Conservation (phyloP, 2,888 invertebrate species). For the Nomada goodeniana region DNA sequence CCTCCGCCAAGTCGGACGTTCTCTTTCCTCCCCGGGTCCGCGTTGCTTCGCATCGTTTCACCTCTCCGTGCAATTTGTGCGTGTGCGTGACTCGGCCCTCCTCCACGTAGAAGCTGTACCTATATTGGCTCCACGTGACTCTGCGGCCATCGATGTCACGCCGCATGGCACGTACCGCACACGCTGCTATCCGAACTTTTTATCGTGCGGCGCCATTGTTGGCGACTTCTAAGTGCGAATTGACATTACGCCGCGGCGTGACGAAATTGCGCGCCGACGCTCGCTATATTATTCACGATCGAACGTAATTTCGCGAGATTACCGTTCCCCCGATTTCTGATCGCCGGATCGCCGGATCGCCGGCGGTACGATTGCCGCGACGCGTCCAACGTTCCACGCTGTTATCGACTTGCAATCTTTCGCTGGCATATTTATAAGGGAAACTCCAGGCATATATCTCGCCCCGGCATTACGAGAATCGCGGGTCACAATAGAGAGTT, state of each 20-base stretch:
- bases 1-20: conserved; percentile 6
- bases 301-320: conserved; percentile 11
- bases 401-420: not conserved
- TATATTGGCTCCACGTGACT: conserved; percentile 68
- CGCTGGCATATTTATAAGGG: not conserved
- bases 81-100: conserved; percentile 28
- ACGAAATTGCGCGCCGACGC: conserved; percentile 28
- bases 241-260: not conserved
- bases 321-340: not conserved
- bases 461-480: not conserved
- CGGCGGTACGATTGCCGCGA: too few relatives aligned
- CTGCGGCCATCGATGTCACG: conserved; percentile 75
- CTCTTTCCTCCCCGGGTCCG: conserved; percentile 4
- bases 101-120: conserved; percentile 41
- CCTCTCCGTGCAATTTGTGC: conserved; percentile 6
- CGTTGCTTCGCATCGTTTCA: not conserved
- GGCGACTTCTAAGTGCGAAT: conserved; percentile 15
- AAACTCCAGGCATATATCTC: not conserved
- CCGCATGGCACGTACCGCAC: conserved; percentile 74
- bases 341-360: not conserved
- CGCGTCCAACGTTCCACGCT: too few relatives aligned
- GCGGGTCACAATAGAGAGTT: too few relatives aligned
- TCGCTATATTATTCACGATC: not conserved
- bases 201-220: conserved; percentile 55
- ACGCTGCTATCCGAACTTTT: conserved; percentile 54